These are phyloP conservation scores for Lethenteron camtschaticum DNA, from an alignment of 2,113 vertebrate species.

Conservation along the genomic window DNA sequence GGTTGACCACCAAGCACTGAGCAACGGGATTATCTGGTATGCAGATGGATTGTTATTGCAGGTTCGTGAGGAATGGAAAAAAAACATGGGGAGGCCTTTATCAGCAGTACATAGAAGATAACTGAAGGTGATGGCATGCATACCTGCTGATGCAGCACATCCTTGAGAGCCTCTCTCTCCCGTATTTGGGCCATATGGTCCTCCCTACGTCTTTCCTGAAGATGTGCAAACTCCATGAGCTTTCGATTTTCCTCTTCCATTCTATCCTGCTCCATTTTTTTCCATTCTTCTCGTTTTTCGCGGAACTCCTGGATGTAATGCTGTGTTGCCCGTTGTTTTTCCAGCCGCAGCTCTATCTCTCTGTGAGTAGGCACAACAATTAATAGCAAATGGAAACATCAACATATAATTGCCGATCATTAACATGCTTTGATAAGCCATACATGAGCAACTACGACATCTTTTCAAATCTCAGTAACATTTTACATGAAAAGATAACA, in stretches of 20 bases:
- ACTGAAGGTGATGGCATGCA: constrained; percentile 7
- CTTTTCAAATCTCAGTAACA: too few relatives aligned
- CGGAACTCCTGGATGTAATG: constrained; percentile 51
- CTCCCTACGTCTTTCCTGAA: constrained; percentile 34
- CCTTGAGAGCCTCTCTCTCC: constrained; percentile 37
- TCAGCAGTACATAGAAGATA: too few relatives aligned
- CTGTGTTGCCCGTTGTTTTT: constrained; percentile 43
- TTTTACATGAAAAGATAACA: too few relatives aligned
- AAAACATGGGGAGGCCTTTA: too few relatives aligned
- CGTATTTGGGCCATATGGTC: constrained; percentile 27
- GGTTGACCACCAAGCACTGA: too few relatives aligned
- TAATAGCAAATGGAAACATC: not conserved
- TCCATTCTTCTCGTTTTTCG: constrained; percentile 43
- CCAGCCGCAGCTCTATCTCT: constrained; percentile 42
- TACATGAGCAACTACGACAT: too few relatives aligned
- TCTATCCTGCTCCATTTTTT: constrained; percentile 39
- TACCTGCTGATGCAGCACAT: constrained; percentile 42
- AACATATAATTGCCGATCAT: too few relatives aligned
- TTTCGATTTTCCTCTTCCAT: constrained; percentile 62
- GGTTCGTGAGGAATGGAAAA: too few relatives aligned
- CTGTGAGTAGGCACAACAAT: constrained; percentile 20
- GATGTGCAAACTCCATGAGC: constrained; percentile 41
- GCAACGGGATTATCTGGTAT: too few relatives aligned
- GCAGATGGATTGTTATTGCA: too few relatives aligned
- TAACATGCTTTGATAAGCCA: too few relatives aligned